Base-by-base conservation (phyloP, 2,113 vertebrate species). In the Pantherophis guttatus region DNA sequence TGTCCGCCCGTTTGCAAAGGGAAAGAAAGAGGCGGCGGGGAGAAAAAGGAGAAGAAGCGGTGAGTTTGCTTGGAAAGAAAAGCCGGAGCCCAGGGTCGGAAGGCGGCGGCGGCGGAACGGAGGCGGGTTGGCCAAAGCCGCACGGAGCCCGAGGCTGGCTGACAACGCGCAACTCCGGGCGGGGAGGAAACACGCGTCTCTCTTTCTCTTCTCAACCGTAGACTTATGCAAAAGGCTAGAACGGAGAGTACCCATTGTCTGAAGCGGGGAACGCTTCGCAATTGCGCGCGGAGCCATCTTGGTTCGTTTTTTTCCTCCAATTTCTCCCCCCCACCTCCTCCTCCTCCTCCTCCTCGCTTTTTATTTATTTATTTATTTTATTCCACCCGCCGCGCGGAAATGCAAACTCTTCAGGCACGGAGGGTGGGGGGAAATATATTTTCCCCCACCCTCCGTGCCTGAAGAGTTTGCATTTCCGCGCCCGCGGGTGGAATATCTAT, bases 181-280 rank as follows among this genome's bases (percentile, higher is more conserved):
- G 6, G 8, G 89, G 23, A 29, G 58, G 39, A 52, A 53, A 52
- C 89, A 12, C 85, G 91, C 26, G 29, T 50, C 21, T 26, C 58
- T 88, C 55, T 26, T 8, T 24, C 58, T 59, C 58, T 26, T 62
- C 24, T 62, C 29, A 70, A 87, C 48, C 58, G 58, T 92, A 92
- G 91, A 92, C 91, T 92, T 92, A 92, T 88, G 52, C 13, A 88
- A 88, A 92, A 92, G 58, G 29, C 29, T 70, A 88, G 86, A 62
- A 88, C 50, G 17, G 91, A 70, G 86, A 62, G 50, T 50, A 33
- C 58, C 52, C 58, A 21, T 92, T 70, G 91, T 70, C 21, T 24
- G 48, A 50, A 8, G 29, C 21, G 17, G 48, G 62, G 44, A 62
- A 62, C 50, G 24, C 26, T 92, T 87, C 17, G 85, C 85, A 85